Percentiles rank a stretch among this genome's conserved stretches.
phyloP scores from a whole-genome alignment of 2,888 invertebrate genomes.

The Liopterus haemorrhoidalis region DNA sequence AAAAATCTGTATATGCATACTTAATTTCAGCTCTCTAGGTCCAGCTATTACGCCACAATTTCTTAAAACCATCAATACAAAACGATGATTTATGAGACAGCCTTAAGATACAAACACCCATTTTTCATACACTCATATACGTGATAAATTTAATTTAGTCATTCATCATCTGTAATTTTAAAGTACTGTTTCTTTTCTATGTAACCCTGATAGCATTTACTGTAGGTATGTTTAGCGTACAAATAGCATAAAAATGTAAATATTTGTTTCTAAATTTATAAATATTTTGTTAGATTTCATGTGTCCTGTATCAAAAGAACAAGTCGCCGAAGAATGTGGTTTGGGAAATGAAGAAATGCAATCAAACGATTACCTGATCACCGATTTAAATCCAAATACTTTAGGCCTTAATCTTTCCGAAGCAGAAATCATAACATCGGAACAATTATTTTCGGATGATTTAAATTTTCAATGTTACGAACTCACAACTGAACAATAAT shows the following conservation, averaged over 20 bases:
- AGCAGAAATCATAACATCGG: conserved; percentile 48
- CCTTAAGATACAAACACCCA: no score
- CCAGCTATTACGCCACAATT: no score
- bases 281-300: conserved; percentile 48
- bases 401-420: conserved; percentile 50
- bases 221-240: conserved; percentile 14
- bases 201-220: conserved; percentile 23
- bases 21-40: no score
- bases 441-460: conserved; percentile 49
- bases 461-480: conserved; percentile 52
- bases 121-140: no score
- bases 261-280: background rate
- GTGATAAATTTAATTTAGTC: background rate
- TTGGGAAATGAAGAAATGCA: conserved; percentile 46
- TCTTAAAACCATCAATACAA: no score
- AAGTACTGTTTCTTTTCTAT: conserved; percentile 20
- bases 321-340: conserved; percentile 72
- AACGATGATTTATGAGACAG: no score
- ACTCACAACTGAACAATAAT: conserved; percentile 39
- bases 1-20: no score
- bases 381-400: conserved; percentile 50
- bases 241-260: background rate
- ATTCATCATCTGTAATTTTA: conserved; percentile 2
- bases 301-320: conserved; percentile 66
- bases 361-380: conserved; percentile 49